phyloP scores from a whole-genome alignment of 2,888 invertebrate species.

The Blera fallax region DNA sequence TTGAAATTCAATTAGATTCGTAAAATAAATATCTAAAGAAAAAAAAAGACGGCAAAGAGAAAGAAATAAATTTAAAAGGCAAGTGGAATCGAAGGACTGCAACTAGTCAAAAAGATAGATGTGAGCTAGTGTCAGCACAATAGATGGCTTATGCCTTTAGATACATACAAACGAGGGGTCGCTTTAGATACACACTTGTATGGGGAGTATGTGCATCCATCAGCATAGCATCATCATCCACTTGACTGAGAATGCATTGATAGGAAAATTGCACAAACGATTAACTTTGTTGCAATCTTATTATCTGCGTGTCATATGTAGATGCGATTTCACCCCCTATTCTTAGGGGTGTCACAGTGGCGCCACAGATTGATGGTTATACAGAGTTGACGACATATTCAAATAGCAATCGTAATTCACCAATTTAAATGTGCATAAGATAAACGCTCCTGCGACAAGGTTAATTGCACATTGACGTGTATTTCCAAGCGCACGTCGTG shows the following conservation, averaged over 20 bases:
- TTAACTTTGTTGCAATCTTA: constrained; percentile 69
- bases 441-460: constrained; percentile 6
- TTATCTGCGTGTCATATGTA: constrained; percentile 65
- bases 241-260: constrained; percentile 67
- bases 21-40: constrained; percentile 19
- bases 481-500: not conserved
- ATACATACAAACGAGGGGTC: too few relatives aligned
- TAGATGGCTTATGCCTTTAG: constrained; percentile 44
- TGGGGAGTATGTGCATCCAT: not conserved
- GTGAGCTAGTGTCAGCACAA: constrained; percentile 9
- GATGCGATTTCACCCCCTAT: constrained; percentile 43
- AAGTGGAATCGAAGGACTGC: constrained; percentile 58
- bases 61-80: constrained; percentile 36
- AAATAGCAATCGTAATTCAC: constrained; percentile 56
- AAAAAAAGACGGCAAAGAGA: constrained; percentile 25
- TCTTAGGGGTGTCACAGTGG: constrained; percentile 44
- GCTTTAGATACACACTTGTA: constrained; percentile 11
- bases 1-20: constrained; percentile 71
- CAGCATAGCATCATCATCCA: constrained; percentile 45
- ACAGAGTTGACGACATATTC: constrained; percentile 32
- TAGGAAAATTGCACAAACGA: constrained; percentile 71
- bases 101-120: constrained; percentile 54
- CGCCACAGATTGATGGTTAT: constrained; percentile 52
- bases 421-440: constrained; percentile 64
- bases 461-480: constrained; percentile 6